A percentile compares a stretch with the other conserved stretches of the same genome.
These are phyloP conservation scores for Pachypsylla venusta DNA, from an alignment of 1,140 invertebrate species.

Conservation along the genomic window DNA sequence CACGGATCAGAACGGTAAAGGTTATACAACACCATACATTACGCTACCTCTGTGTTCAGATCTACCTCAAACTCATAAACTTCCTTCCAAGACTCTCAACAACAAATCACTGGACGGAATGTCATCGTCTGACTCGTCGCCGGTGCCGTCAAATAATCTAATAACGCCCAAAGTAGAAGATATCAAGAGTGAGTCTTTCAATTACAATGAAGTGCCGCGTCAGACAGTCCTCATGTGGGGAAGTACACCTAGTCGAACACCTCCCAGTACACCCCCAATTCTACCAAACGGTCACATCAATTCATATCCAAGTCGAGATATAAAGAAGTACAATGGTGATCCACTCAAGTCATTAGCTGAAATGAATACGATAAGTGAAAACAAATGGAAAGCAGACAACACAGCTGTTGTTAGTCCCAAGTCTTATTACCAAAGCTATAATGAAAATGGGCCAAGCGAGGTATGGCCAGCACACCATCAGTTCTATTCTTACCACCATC, in stretches of 20 bases:
- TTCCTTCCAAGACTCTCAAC: conserved; percentile 11
- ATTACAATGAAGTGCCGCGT: conserved; percentile 40
- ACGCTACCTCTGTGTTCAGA: conserved; percentile 27
- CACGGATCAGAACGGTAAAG: conserved; percentile 26
- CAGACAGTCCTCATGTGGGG: conserved; percentile 81
- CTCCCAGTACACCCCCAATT: conserved; percentile 25
- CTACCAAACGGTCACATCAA: conserved; percentile 9
- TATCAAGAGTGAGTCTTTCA: conserved; percentile 38
- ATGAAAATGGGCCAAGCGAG: conserved; percentile 34
- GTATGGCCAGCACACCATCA: conserved; percentile 45
- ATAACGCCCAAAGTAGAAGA: conserved; percentile 48
- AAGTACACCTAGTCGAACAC: conserved; percentile 32
- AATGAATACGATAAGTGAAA: conserved; percentile 37
- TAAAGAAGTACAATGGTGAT: conserved; percentile 27
- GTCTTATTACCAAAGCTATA: conserved; percentile 29
- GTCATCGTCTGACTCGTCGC: conserved; percentile 35
- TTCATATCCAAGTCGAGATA: background rate
- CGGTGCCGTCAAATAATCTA: conserved; percentile 35
- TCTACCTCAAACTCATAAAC: conserved; percentile 16
- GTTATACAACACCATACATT: conserved; percentile 36
- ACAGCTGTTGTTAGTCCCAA: conserved; percentile 29
- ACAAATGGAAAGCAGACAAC: conserved; percentile 34
- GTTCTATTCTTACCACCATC: conserved; percentile 45
- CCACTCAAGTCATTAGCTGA: conserved; percentile 42
- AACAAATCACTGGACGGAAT: conserved; percentile 35